phyloP scores from a whole-genome alignment of 1,140 invertebrate genomes.

The Watersipora subatra region DNA sequence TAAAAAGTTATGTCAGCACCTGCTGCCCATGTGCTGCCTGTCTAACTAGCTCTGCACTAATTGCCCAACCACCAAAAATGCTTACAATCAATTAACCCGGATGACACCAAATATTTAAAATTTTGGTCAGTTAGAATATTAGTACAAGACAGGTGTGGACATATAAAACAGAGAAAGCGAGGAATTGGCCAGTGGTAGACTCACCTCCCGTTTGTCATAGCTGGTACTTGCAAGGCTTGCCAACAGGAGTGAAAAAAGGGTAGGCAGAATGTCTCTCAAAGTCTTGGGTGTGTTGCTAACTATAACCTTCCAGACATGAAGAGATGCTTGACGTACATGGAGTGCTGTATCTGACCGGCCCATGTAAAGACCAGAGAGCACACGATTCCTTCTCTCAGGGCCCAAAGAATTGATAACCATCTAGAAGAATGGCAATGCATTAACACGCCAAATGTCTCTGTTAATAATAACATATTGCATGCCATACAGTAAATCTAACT shows the following conservation, averaged over 20 bases:
- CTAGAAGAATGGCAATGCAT: constrained; percentile 18
- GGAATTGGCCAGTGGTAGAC: too few species aligned
- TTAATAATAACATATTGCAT: not conserved
- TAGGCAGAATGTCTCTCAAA: constrained; percentile 87
- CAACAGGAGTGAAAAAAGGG: constrained; percentile 75
- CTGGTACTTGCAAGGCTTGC: constrained; percentile 87
- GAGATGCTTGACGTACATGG: constrained; percentile 87
- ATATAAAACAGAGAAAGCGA: too few species aligned
- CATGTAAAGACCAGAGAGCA: constrained; percentile 92
- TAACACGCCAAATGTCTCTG: not conserved
- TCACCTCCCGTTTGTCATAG: constrained; percentile 77
- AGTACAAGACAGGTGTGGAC: too few species aligned
- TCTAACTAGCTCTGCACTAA: too few species aligned
- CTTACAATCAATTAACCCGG: too few species aligned
- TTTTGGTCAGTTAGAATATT: too few species aligned
- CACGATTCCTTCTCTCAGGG: constrained; percentile 72
- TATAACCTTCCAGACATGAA: constrained; percentile 93
- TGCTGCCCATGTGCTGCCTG: too few species aligned
- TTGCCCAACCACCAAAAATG: too few species aligned
- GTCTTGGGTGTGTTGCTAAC: constrained; percentile 92
- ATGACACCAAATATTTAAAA: too few species aligned
- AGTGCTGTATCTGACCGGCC: constrained; percentile 88
- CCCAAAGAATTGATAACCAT: constrained; percentile 80
- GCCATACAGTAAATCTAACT: not conserved
- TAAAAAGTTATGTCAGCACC: too few species aligned